A percentile compares a stretch with the other conserved stretches of the same genome.
Conservation (phyloP, 2,797 vertebrate species). For the Mus spretus region DNA sequence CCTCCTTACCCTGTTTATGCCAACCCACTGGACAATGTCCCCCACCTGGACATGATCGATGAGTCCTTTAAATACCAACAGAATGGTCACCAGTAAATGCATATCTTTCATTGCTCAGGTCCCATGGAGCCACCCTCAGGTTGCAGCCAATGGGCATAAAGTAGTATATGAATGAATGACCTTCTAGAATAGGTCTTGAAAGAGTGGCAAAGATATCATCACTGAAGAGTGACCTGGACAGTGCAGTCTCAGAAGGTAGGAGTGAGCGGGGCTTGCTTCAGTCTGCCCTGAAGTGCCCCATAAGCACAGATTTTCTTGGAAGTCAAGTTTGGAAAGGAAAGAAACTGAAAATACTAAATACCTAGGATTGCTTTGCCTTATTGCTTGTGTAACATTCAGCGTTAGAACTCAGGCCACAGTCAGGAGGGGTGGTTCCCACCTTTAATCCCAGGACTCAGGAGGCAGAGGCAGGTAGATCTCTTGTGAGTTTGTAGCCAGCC, state of each 20-base stretch:
- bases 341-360: constrained; percentile 47
- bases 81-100: not conserved
- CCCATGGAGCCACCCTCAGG: not conserved
- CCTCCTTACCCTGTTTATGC: not conserved
- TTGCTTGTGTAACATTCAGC: not conserved
- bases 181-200: constrained; percentile 7
- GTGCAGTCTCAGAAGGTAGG: not conserved
- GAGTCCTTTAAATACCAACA: not conserved
- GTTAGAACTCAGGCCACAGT: not conserved
- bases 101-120: not conserved
- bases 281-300: not conserved
- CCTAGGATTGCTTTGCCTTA: constrained; percentile 16
- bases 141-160: not conserved
- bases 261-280: not conserved
- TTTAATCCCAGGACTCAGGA: not conserved
- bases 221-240: not conserved
- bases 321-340: constrained; percentile 31
- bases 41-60: not conserved
- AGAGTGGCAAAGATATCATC: not conserved
- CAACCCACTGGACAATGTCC: not conserved
- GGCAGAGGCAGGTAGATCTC: not conserved
- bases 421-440: too few relatives aligned
- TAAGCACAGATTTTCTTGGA: constrained; percentile 11
- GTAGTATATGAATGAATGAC: not conserved
- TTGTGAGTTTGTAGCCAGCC: not conserved